Conservation (phyloP, 2,888 invertebrate species). For the Hermodice carunculata region DNA sequence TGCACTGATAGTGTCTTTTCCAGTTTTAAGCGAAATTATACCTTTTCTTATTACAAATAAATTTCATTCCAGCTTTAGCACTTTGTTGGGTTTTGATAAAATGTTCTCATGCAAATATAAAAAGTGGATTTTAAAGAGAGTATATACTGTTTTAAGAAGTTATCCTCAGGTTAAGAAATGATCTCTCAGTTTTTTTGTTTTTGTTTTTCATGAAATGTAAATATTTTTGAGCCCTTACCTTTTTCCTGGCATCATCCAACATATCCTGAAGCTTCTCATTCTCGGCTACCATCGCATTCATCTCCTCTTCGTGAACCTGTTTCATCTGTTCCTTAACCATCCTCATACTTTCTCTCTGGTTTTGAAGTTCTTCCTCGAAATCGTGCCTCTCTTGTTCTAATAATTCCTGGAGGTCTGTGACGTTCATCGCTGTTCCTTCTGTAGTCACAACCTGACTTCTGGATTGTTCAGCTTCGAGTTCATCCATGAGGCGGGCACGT, state of each 20-base stretch:
- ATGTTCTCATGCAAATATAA: too few species aligned
- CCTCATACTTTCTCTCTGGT: slow-evolving; percentile 57
- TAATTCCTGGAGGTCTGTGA: slow-evolving; percentile 43
- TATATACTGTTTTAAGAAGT: too few species aligned
- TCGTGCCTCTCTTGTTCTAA: slow-evolving; percentile 66
- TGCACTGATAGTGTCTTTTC: too few species aligned
- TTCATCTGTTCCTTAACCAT: slow-evolving; percentile 48
- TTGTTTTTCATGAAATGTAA: too few species aligned
- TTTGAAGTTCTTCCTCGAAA: slow-evolving; percentile 69
- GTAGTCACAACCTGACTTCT: slow-evolving; percentile 7
- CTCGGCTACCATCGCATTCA: slow-evolving; percentile 59
- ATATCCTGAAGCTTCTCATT: slow-evolving; percentile 55
- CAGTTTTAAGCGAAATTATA: too few species aligned
- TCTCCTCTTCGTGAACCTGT: slow-evolving; percentile 61
- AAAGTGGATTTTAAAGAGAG: too few species aligned
- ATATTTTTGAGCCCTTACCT: too few species aligned
- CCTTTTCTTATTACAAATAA: too few species aligned
- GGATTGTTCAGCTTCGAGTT: slow-evolving; percentile 66
- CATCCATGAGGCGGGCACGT: slow-evolving; percentile 70
- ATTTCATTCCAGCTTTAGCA: too few species aligned
- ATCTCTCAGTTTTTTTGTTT: too few species aligned
- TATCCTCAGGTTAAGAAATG: too few species aligned
- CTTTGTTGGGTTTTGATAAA: too few species aligned
- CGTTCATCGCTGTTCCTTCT: slow-evolving; percentile 10
- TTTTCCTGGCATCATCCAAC: slow-evolving; percentile 44